Base-by-base conservation (phyloP, 53 echinoderm and acorn worm genomes). In the Pentamera pediparva region DNA sequence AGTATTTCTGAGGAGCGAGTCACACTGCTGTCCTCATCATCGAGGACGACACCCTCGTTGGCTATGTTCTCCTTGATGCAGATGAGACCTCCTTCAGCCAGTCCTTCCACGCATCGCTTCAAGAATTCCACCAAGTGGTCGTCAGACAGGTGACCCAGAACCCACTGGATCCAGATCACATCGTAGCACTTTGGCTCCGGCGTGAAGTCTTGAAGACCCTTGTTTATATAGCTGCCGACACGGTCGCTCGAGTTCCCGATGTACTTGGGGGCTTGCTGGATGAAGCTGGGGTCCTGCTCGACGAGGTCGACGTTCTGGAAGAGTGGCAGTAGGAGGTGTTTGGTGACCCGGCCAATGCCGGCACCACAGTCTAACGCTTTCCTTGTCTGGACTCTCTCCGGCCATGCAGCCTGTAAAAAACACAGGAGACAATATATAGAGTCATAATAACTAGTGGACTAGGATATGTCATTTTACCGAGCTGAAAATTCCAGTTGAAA, bases 91-190 rank as follows among this genome's bases (percentile, higher is more conserved):
- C 73, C 72, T 13, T 90, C 87, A 15, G 31, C 40, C 20, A 94
- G 85, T 1, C 95, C 95, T 7, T 72, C 79, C 22, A 80, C 80
- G 40, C 87, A 87, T 11, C 95, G 48, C 75, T 85, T 87, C 43
- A 94, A 73, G 49, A 94, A 94, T 31, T 62, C 28, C 24, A 94
- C 69, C 29, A 94, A 39, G 56, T 94, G 90, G 21, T 94, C 90
- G 27, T 94, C 95, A 27, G 58, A 31, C 31, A 92, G 81, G 54
- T 92, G 92, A 2, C 92, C 92, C 1, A 92, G 58, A 21, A 92
- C 92, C 92, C 92, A 92, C 85, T 92, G 92, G 31, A 81, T 70
- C 95, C 95, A 94, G 55, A 94, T 94, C 18, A 94, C 84, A 31
- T 94, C 95, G 36, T 90, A 94, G 65, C 75, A 76, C 56, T 85